Percentiles rank a stretch among this genome's conserved stretches.
Conservation (phyloP, 2,888 invertebrate genomes). For the Apamea crenata region DNA sequence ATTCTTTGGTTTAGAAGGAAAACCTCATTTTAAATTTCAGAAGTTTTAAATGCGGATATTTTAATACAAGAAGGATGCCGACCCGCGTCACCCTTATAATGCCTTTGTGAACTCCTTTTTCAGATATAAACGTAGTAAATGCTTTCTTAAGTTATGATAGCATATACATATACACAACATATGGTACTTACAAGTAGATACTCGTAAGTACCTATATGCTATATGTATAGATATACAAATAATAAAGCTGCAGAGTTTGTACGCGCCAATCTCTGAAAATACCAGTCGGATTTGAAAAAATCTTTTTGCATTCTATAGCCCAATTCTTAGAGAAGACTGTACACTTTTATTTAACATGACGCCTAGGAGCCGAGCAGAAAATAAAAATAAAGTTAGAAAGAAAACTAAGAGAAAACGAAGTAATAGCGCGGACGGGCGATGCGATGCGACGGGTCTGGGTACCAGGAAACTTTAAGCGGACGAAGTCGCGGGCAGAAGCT, state of each 20-base stretch:
- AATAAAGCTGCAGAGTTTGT: neutral
- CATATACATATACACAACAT: no score
- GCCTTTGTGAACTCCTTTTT: slow-evolving; percentile 52
- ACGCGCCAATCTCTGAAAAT: neutral
- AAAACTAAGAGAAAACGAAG: no score
- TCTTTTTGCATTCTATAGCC: neutral
- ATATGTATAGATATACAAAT: neutral
- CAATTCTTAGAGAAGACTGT: neutral
- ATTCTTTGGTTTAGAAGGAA: slow-evolving; percentile 73
- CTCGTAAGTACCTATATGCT: no score
- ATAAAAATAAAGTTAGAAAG: no score
- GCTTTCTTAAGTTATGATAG: slow-evolving; percentile 11
- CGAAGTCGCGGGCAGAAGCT: neutral
- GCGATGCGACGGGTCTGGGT: no score
- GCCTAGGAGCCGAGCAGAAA: neutral
- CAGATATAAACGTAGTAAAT: slow-evolving; percentile 23
- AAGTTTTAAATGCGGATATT: slow-evolving; percentile 71
- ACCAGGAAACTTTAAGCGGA: no score
- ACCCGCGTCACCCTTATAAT: slow-evolving; percentile 61
- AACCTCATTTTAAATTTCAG: slow-evolving; percentile 72
- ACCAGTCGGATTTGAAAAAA: neutral
- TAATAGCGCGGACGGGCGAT: no score
- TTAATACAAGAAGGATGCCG: slow-evolving; percentile 61
- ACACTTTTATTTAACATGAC: neutral
- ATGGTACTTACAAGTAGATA: no score